Evolutionary conservation across 2,797 vertebrate species (phyloP), one percentile per base, ranked within the genome.

Genomic region (Myotis daubentonii): DNA sequence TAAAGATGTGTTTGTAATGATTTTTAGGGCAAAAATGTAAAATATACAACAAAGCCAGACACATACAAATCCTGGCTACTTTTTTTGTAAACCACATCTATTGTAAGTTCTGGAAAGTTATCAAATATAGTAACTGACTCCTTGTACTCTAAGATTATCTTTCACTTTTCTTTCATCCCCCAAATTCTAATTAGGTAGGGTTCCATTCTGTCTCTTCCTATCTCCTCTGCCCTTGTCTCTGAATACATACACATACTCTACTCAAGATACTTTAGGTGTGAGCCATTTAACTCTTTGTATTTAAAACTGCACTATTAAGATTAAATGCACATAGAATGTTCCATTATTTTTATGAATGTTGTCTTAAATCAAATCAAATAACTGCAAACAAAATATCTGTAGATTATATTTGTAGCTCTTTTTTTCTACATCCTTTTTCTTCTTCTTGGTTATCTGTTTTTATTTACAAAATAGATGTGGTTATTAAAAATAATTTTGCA

Each of bases 91-190:
- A 90, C 71, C 51, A 87, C 15, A 89, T 83, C 2, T 0, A 57
- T 86, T 97, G 93, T 82, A 88, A 66, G 86, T 97, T 94, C 72
- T 87, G 93, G 65, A 57, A 96, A 90, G 33, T 36, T 30, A 60
- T 9, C 25, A 60, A 97, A 38, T 71, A 78, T 79, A 87, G 62
- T 5, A 80, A 7, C 2, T 78, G 53, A 57, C 60, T 88, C 11
- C 11, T 15, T 36, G 47, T 25, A 47, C 7, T 81, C 0, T 8
- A 79, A n/a, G 22, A 93, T 68, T 65, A 76, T 7, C 6, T 71
- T 80, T 72, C 8, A 76, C 23, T 33, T 28, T 16, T 57, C 9
- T 70, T 93, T 55, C 72, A 44, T 87, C 10, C 36, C 25, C 44
- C 57, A 76, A 88, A 44, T 89, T 85, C 38, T 49, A 36, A 55